Conservation (phyloP, 2,888 invertebrate species). For the Hermaeophaga mercurialis region DNA sequence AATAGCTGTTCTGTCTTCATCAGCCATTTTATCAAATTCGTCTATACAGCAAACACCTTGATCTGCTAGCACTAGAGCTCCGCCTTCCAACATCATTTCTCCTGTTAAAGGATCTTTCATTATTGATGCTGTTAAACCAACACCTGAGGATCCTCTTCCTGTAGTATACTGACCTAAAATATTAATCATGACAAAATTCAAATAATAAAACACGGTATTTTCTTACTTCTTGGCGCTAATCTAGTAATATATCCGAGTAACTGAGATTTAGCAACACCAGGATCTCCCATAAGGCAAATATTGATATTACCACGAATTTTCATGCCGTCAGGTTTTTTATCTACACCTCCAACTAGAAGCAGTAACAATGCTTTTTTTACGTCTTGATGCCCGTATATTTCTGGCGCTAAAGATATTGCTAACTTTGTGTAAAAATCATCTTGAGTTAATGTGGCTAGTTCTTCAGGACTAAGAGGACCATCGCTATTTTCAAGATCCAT, state of each 20-base stretch:
- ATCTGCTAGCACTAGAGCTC: slow-evolving; percentile 94
- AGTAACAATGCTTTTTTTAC: slow-evolving; percentile 96
- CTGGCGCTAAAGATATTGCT: slow-evolving; percentile 93
- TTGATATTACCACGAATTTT: slow-evolving; percentile 97
- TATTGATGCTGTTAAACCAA: slow-evolving; percentile 98
- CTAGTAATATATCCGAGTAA: slow-evolving; percentile 93
- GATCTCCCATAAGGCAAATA: slow-evolving; percentile 99
- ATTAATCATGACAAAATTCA: background rate
- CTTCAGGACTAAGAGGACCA: slow-evolving; percentile 79
- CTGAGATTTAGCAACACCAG: slow-evolving; percentile 99
- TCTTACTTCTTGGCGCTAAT: slow-evolving; percentile 81
- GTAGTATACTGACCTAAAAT: slow-evolving; percentile 86
- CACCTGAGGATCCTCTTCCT: slow-evolving; percentile 95
- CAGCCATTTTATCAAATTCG: slow-evolving; percentile 99
- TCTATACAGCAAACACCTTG: slow-evolving; percentile 99
- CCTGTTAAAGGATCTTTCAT: slow-evolving; percentile 97
- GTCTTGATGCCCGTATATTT: slow-evolving; percentile 98
- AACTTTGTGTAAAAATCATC: slow-evolving; percentile 92
- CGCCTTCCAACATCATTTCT: slow-evolving; percentile 97
- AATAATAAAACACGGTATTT: background rate
- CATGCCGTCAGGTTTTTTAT: slow-evolving; percentile 89
- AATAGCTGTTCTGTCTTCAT: slow-evolving; percentile 91
- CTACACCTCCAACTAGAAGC: slow-evolving; percentile 90
- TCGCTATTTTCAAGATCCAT: slow-evolving; percentile 74
- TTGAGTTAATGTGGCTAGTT: slow-evolving; percentile 77